Evolutionary conservation across 2,113 vertebrate genomes (phyloP), one percentile per base, ranked within the genome.

Genomic region (Mesembrinibis cayennensis): DNA sequence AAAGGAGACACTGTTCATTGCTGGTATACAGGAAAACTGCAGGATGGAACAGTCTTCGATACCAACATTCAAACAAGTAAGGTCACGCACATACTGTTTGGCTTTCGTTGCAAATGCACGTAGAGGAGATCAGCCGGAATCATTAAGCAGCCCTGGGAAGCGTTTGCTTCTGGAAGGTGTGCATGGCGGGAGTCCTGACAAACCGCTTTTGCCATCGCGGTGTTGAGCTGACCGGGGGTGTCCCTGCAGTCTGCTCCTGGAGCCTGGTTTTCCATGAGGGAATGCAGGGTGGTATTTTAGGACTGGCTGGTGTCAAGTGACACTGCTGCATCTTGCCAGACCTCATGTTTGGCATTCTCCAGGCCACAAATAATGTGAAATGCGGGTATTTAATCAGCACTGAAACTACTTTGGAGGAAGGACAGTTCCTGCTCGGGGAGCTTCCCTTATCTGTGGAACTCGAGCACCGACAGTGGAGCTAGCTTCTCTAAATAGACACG

Each of bases 21-120:
- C 98, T 99, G 99, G 99, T 99, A 99, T 89, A 99, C 99, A 0
- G 99, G 99, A 1, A 98, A 98, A 6, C 95, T 99, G 71, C 99
- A 99, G 96, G 99, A 99, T 17, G 99, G 99, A 8, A 99, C 99
- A 1, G 99, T 99, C 70, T 99, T 99, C 15, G 99, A 99, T 88
- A 99, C 99, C 66, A 99, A 99, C 67, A 92, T 99, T 62, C 98
- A 99, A 9, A 80, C 99, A 76, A 97, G 99, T 99, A 98, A 94
- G 98, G 87, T 10, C 72, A 9, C 2, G 7, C 29, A 5, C 3
- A 0, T 5, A 40, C 40, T 17, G 2, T 2, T 38, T n/a, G 79
- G 27, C 18, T 32, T 40, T 38, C 72, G 19, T 16, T 13, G 50
- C 18, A 13, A 8, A 21, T 18, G 53, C 6, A 22, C 0, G 1